Conservation (phyloP, 1,140 invertebrate species). For the Drosophila chauvacae region DNA sequence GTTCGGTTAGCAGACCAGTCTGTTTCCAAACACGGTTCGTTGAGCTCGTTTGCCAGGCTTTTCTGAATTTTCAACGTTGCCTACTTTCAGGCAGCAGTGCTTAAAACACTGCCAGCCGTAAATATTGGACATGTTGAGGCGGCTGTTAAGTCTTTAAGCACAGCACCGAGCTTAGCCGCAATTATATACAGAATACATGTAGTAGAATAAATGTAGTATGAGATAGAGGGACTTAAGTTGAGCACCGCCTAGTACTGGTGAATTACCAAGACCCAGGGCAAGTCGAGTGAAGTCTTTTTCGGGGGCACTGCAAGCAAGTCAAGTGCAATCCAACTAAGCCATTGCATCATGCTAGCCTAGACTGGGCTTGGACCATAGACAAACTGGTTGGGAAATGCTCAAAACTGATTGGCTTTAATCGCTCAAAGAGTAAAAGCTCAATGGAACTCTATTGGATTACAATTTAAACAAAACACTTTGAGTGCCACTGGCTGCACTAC, state of each 20-base stretch:
- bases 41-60: slow-evolving; percentile 27
- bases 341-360: slow-evolving; percentile 61
- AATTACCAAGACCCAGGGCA: slow-evolving; percentile 34
- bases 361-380: slow-evolving; percentile 19
- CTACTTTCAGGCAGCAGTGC: slow-evolving; percentile 56
- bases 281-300: slow-evolving; percentile 52
- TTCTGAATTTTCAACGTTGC: slow-evolving; percentile 41
- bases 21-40: slow-evolving; percentile 29
- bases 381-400: slow-evolving; percentile 21
- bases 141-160: slow-evolving; percentile 23
- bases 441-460: slow-evolving; percentile 13
- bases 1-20: slow-evolving; percentile 52
- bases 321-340: slow-evolving; percentile 69
- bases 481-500: not conserved
- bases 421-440: slow-evolving; percentile 17
- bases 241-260: slow-evolving; percentile 23
- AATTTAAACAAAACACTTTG: slow-evolving; percentile 3
- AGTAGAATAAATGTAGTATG: not conserved
- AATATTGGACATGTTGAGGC: slow-evolving; percentile 41
- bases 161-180: slow-evolving; percentile 19
- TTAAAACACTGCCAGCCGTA: slow-evolving; percentile 43
- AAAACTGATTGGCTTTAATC: slow-evolving; percentile 23
- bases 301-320: slow-evolving; percentile 58
- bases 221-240: slow-evolving; percentile 17
- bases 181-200: slow-evolving; percentile 24